Base-by-base conservation (phyloP, 2,888 invertebrate species). In the Theretra japonica region DNA sequence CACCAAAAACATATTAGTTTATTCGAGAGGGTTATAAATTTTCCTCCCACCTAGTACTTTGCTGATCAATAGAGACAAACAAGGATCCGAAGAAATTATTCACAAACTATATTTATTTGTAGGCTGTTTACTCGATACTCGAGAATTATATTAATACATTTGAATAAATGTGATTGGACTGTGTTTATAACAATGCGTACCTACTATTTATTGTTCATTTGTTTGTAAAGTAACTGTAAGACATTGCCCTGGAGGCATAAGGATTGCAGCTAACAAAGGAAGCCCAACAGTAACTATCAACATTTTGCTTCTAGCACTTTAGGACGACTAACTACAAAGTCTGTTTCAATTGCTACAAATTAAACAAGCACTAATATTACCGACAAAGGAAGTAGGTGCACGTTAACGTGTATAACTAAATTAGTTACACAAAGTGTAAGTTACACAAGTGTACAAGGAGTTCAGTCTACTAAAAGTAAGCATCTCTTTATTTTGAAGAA, bases 1-100 rank as follows among this genome's bases (percentile, higher is more conserved):
- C 21, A 25, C n/a, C 41, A 58, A 58, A 69, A 57, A 70, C 21
- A 57, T 70, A 58, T 58, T 58, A 58, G 33, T 58, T 41, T 56
- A 57, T 57, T 69, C 25, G 33, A 21, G 23, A 19, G 33, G 11
- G 56, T 58, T 70, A 41, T 70, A 56, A 69, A 57, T 69, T 56
- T 57, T 15, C 56, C n/a, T 50, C 53, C 25, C 50, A 48, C 68
- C 19, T 68, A 68, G 28, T 56, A 21, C 56, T 69, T 69, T 69
- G 30, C 56, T 17, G 23, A 23, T 23, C 65, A 48, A 65, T 65
- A 23, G 23, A 65, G 65, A 65, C 17, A 48, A 65, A 65, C 41
- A 65, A 62, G 62, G 15, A 21, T 15, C 23, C 65, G 48, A 48
- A 65, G 41, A 41, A 41, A 41, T 65, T 65, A 65, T 65, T 69